Base-by-base conservation (phyloP, 2,113 vertebrate species). In the Bos javanicus region DNA sequence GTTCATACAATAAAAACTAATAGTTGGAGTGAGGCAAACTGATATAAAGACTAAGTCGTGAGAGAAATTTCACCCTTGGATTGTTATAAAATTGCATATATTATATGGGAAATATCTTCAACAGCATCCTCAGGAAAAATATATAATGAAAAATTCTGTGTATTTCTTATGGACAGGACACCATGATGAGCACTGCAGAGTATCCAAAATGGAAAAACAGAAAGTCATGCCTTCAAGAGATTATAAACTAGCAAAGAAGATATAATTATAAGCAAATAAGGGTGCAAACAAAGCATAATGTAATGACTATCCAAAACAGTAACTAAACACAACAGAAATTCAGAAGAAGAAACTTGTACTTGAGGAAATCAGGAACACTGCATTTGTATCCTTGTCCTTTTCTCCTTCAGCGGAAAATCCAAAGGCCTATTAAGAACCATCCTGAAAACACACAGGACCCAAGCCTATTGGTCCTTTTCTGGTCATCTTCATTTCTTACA, bases 31-130 rank as follows among this genome's bases (percentile, higher is more conserved):
- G 86, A 93, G 48, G 48, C 28, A 83, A 83, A 93, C 11, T 52
- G 54, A 60, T 84, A 91, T 12, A 89, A 78, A 96, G 33, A 95
- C 33, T 56, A 93, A 95, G 28, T 89, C 7, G 11, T n/a, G 28
- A 56, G 59, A 88, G 46, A 96, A 95, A 92, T 57, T 62, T 78
- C 6, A 54, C 7, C 43, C 2, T 83, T 95, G 25, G 54, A 83
- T 62, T 7, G 8, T 81, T 78, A 96, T 43, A 62, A 86, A 87
- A 25, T 84, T 93, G 11, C 67, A 33, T 52, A 48, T 48, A 43
- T 78, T 19, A 91, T 23, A 93, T 59, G 39, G 56, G 74, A 17
- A 93, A 96, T 93, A 96, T 74, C 64, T n/a, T 91, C 48, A 96
- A 96, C 12, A 52, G 23, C 46, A 87, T 80, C 33, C 23, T 17